A percentile compares a stretch with the other conserved stretches of the same genome.
Evolutionary conservation across 2,888 invertebrate genomes (phyloP).

Genomic region (Apodemia duryi): DNA sequence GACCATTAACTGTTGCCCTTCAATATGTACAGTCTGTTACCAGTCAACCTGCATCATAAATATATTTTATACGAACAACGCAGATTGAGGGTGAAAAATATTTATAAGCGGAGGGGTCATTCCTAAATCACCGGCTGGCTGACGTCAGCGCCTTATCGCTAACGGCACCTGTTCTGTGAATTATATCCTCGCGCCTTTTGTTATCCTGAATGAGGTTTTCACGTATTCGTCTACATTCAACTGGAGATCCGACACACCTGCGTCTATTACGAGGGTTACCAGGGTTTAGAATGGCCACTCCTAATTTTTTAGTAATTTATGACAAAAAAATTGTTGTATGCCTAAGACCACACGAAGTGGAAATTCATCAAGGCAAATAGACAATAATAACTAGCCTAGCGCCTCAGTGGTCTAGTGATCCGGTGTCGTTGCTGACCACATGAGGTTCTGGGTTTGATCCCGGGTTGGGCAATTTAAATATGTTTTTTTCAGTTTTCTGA

Average conservation of each 20-base stretch:
- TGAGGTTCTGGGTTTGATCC: too few species aligned
- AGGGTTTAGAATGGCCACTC: neutral
- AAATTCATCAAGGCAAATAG: neutral
- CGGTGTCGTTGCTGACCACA: too few species aligned
- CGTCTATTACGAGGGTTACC: constrained; percentile 41
- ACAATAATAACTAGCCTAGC: neutral
- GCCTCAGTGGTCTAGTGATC: too few species aligned
- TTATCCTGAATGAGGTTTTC: constrained; percentile 75
- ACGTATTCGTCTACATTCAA: constrained; percentile 54
- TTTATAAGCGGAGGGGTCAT: constrained; percentile 54
- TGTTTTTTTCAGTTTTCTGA: too few species aligned
- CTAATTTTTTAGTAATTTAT: neutral
- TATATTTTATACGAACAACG: constrained; percentile 41
- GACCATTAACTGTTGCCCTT: too few species aligned
- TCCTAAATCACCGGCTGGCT: constrained; percentile 67
- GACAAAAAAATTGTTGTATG: neutral
- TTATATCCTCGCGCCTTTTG: constrained; percentile 52
- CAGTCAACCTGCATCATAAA: neutral
- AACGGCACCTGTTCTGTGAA: constrained; percentile 58
- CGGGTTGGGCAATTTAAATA: too few species aligned
- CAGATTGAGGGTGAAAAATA: constrained; percentile 50
- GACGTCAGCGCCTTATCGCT: constrained; percentile 70
- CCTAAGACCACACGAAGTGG: neutral
- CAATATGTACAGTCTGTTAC: too few species aligned
- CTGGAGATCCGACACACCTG: constrained; percentile 64